phyloP scores from a whole-genome alignment of 2,113 vertebrate genomes.

The Neotoma lepida region DNA sequence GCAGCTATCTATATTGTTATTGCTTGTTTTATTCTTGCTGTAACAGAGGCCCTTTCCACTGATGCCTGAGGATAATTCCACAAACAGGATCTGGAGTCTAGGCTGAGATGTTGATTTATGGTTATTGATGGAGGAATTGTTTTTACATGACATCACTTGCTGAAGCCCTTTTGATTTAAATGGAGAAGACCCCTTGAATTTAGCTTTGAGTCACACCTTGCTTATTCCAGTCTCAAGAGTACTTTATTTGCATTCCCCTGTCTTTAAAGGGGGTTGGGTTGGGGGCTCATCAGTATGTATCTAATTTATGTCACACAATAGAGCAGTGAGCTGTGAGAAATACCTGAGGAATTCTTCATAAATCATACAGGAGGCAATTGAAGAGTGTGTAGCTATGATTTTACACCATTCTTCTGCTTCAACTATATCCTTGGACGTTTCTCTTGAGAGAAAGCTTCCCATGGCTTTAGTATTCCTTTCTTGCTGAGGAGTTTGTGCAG shows the following conservation, averaged over 20 bases:
- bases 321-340: slow-evolving; percentile 74
- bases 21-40: slow-evolving; percentile 7
- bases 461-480: background rate
- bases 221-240: background rate
- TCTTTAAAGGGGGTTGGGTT: background rate
- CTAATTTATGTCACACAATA: slow-evolving; percentile 67
- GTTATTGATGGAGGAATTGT: background rate
- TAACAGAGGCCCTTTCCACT: background rate
- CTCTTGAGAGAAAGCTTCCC: background rate
- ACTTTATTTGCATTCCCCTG: slow-evolving; percentile 57
- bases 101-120: background rate
- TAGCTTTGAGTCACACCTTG: background rate
- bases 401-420: slow-evolving; percentile 14
- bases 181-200: background rate
- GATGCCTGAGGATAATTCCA: slow-evolving; percentile 26
- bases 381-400: slow-evolving; percentile 46
- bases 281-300: slow-evolving; percentile 55
- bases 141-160: slow-evolving; percentile 4
- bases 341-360: slow-evolving; percentile 63
- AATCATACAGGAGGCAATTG: slow-evolving; percentile 59
- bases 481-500: background rate
- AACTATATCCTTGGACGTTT: background rate
- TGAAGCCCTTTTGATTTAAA: slow-evolving; percentile 12
- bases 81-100: background rate
- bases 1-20: background rate